These are phyloP conservation scores for Thalassaphorura encarpata DNA, from an alignment of 1,140 invertebrate species.

Conservation along the genomic window DNA sequence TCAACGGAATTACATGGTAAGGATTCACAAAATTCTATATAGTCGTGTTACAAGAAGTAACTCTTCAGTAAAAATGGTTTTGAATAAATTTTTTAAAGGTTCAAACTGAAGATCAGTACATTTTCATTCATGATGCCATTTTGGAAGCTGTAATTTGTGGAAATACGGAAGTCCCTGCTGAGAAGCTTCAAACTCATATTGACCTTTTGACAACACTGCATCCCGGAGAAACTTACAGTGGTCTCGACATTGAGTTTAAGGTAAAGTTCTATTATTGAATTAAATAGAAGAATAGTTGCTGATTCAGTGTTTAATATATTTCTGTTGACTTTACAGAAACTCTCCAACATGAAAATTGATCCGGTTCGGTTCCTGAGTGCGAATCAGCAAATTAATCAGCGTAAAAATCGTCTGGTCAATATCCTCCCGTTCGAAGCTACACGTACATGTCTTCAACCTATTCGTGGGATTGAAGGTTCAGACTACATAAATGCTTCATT, in stretches of 20 bases:
- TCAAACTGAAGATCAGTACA: slow-evolving; percentile 98
- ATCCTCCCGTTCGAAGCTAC: slow-evolving; percentile 95
- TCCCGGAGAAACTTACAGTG: slow-evolving; percentile 76
- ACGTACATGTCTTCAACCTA: slow-evolving; percentile 83
- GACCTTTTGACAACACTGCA: slow-evolving; percentile 28
- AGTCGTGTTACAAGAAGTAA: no score
- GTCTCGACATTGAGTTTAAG: slow-evolving; percentile 98
- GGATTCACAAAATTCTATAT: no score
- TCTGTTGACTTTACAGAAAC: slow-evolving; percentile 48
- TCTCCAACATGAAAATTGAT: slow-evolving; percentile 89
- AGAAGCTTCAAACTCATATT: slow-evolving; percentile 76
- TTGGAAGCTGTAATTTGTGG: slow-evolving; percentile 93
- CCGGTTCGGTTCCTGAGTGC: slow-evolving; percentile 90
- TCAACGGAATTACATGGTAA: slow-evolving; percentile 90
- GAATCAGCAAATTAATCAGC: slow-evolving; percentile 92
- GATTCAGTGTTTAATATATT: no score
- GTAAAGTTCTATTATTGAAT: slow-evolving; percentile 35
- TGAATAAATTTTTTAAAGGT: slow-evolving; percentile 38
- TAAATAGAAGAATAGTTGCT: background rate
- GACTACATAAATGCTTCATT: slow-evolving; percentile 99
- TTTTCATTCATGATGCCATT: slow-evolving; percentile 96
- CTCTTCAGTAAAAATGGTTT: background rate
- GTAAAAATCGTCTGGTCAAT: slow-evolving; percentile 87
- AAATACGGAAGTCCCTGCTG: slow-evolving; percentile 79
- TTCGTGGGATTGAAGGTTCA: slow-evolving; percentile 83